Evolutionary conservation across 2,113 vertebrate genomes (phyloP).

Genomic region (Odocoileus hemionus): DNA sequence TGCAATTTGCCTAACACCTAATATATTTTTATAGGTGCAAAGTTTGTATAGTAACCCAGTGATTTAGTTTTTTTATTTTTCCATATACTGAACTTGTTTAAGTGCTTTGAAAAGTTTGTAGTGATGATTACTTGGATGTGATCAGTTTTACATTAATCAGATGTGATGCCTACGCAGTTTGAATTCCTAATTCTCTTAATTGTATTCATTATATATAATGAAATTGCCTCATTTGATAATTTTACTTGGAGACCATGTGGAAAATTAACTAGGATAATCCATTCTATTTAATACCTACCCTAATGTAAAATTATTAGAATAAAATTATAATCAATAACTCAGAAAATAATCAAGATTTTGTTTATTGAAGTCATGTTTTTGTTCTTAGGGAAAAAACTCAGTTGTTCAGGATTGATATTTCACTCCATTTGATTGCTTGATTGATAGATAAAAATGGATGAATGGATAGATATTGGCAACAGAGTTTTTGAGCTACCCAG

Average conservation of each 20-base stretch:
- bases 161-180: not conserved
- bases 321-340: not conserved
- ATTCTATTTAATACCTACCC: not conserved
- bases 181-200: conserved; percentile 30
- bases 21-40: not conserved
- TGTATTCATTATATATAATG: not conserved
- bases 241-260: not conserved
- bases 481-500: not conserved
- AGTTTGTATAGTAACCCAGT: not conserved
- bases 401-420: not conserved
- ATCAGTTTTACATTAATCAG: conserved; percentile 18
- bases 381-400: not conserved
- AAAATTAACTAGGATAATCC: conserved; percentile 21
- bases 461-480: not conserved
- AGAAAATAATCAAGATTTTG: not conserved
- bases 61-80: not conserved
- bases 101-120: not conserved
- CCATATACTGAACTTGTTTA: not conserved
- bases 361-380: not conserved
- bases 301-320: not conserved
- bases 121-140: not conserved
- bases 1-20: not conserved
- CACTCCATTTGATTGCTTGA: not conserved
- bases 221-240: not conserved
- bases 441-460: not conserved